phyloP scores from a whole-genome alignment of 30 jellyfish, hydroid and myxozoan species.

The Rhopilema esculentum region DNA sequence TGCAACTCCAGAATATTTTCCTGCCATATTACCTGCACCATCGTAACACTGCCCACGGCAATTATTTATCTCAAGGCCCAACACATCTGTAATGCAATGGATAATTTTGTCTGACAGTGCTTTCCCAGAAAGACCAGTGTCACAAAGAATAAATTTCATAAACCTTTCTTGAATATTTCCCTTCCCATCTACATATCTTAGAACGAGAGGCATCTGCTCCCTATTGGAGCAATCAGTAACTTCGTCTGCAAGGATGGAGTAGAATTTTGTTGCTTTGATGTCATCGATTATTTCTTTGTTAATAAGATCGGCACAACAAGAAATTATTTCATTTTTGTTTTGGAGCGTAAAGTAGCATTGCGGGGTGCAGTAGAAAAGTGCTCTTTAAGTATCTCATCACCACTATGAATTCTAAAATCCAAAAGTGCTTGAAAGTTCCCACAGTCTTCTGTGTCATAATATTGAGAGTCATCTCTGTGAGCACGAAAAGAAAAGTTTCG shows the following conservation, averaged over 20 bases:
- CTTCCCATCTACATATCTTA: slow-evolving; percentile 22
- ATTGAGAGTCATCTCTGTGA: slow-evolving; percentile 25
- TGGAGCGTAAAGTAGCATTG: slow-evolving; percentile 70
- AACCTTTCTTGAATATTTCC: slow-evolving; percentile 8
- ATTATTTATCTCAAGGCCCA: neutral
- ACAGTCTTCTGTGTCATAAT: slow-evolving; percentile 4
- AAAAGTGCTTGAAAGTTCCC: neutral
- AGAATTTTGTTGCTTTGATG: slow-evolving; percentile 16
- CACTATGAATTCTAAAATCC: slow-evolving; percentile 10
- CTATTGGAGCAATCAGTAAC: slow-evolving; percentile 43
- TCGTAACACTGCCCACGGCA: slow-evolving; percentile 74
- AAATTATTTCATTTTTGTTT: slow-evolving; percentile 52
- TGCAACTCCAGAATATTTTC: slow-evolving; percentile 56
- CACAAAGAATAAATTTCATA: slow-evolving; percentile 24
- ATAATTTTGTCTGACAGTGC: slow-evolving; percentile 16
- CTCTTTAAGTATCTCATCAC: neutral
- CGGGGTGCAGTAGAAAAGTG: slow-evolving; percentile 32
- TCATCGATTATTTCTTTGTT: slow-evolving; percentile 1
- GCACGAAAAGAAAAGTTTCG: slow-evolving; percentile 43
- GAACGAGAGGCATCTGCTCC: slow-evolving; percentile 62
- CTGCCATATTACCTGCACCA: slow-evolving; percentile 75
- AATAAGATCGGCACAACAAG: slow-evolving; percentile 30
- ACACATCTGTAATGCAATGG: neutral
- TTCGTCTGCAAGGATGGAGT: slow-evolving; percentile 60
- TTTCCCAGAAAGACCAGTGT: slow-evolving; percentile 12